Evolutionary conservation across 2,888 invertebrate genomes (phyloP).

Genomic region (Tipula helvola): DNA sequence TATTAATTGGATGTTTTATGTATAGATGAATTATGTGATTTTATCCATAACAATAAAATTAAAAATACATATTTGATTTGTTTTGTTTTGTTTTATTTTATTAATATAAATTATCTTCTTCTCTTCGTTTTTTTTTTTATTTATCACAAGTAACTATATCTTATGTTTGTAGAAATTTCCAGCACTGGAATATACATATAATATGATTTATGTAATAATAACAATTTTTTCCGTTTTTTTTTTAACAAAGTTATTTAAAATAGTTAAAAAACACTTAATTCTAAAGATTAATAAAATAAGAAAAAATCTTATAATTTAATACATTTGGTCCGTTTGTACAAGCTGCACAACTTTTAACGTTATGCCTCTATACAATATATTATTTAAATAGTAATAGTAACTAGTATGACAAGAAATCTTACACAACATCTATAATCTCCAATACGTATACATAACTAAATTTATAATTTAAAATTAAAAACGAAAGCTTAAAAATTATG

Average conservation of each 20-base stretch:
- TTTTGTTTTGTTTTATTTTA: neutral
- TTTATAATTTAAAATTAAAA: neutral
- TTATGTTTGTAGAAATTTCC: neutral
- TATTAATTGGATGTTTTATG: neutral
- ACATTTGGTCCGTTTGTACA: neutral
- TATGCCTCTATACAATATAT: neutral
- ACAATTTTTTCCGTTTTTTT: neutral
- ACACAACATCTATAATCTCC: neutral
- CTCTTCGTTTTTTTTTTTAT: neutral
- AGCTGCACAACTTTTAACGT: neutral
- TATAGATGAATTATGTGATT: neutral
- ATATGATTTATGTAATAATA: neutral
- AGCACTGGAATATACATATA: neutral
- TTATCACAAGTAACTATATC: neutral
- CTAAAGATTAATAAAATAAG: neutral
- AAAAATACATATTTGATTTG: neutral
- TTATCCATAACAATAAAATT: neutral
- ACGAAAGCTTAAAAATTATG: conserved; percentile 8
- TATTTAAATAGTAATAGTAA: neutral
- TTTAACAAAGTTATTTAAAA: neutral
- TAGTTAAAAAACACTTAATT: neutral
- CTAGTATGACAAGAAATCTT: neutral
- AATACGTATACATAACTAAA: neutral
- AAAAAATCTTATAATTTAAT: neutral
- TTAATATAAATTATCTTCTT: neutral